Percentiles rank a stretch among this genome's conserved stretches.
phyloP scores from a whole-genome alignment of 2,797 vertebrate species.

The Cyclopterus lumpus region DNA sequence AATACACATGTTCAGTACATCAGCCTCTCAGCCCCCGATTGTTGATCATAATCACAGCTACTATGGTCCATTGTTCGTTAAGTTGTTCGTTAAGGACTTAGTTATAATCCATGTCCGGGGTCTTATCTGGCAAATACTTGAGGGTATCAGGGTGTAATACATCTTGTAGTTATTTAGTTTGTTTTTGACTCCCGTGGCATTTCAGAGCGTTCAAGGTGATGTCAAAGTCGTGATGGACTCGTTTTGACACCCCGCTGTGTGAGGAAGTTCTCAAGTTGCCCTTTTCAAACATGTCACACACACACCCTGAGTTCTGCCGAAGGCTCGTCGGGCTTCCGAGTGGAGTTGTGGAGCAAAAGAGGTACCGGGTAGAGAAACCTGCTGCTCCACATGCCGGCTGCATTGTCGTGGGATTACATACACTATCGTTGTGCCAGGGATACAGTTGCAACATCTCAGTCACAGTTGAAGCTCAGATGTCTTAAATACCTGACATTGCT shows the following conservation, averaged over 20 bases:
- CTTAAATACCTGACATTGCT: slow-evolving; percentile 6
- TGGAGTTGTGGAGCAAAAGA: background rate
- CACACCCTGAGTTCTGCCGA: slow-evolving; percentile 24
- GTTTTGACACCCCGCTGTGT: background rate
- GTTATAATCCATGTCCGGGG: slow-evolving; percentile 32
- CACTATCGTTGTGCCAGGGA: background rate
- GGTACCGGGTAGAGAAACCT: slow-evolving; percentile 51
- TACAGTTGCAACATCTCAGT: slow-evolving; percentile 18
- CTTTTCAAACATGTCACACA: slow-evolving; percentile 13
- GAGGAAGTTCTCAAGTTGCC: background rate
- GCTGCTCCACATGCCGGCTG: slow-evolving; percentile 59
- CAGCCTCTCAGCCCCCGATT: background rate
- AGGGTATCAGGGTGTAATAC: slow-evolving; percentile 25
- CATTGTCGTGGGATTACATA: slow-evolving; percentile 7
- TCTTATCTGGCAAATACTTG: slow-evolving; percentile 30
- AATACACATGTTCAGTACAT: background rate
- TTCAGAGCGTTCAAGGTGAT: slow-evolving; percentile 17
- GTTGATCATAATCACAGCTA: background rate
- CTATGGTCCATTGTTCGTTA: too few relatives aligned
- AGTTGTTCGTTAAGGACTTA: slow-evolving; percentile 44
- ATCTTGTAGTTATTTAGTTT: slow-evolving; percentile 25
- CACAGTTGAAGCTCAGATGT: background rate
- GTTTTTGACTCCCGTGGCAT: slow-evolving; percentile 9
- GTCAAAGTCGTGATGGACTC: slow-evolving; percentile 1
- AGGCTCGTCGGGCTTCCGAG: background rate